Conservation (phyloP, 2,888 invertebrate genomes). For the Leucoptera coffeella region DNA sequence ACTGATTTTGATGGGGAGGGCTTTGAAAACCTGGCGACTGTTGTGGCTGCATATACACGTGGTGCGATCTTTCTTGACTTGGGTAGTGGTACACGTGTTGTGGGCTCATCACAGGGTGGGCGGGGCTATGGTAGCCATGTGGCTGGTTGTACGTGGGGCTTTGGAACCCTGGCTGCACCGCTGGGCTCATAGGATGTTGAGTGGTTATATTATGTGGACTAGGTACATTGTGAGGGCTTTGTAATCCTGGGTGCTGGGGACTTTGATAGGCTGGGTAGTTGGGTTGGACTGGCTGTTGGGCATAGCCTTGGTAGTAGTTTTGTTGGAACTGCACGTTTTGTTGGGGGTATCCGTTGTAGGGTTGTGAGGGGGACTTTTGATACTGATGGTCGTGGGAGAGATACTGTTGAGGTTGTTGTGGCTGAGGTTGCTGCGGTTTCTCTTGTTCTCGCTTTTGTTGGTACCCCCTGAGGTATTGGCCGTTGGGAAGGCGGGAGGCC, state of each 20-base stretch:
- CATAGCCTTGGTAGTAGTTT: slow-evolving; percentile 31
- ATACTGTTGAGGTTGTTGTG: slow-evolving; percentile 24
- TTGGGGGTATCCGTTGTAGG: slow-evolving; percentile 35
- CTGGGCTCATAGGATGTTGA: slow-evolving; percentile 23
- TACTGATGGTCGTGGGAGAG: slow-evolving; percentile 42
- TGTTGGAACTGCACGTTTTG: slow-evolving; percentile 31
- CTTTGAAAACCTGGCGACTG: slow-evolving; percentile 27
- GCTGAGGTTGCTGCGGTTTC: slow-evolving; percentile 17
- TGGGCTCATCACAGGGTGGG: slow-evolving; percentile 37
- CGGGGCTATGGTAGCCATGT: slow-evolving; percentile 27
- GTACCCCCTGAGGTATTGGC: slow-evolving; percentile 30
- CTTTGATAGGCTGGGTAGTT: slow-evolving; percentile 31
- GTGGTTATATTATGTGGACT: too few species aligned
- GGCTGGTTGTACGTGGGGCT: slow-evolving; percentile 30
- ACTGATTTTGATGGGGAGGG: slow-evolving; percentile 36
- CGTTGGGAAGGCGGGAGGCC: slow-evolving; percentile 21
- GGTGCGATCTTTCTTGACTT: slow-evolving; percentile 30
- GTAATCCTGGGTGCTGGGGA: slow-evolving; percentile 34
- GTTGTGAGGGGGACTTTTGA: slow-evolving; percentile 23
- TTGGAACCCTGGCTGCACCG: slow-evolving; percentile 31
- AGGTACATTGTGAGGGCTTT: slow-evolving; percentile 30
- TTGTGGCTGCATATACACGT: slow-evolving; percentile 27
- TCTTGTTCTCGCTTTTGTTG: slow-evolving; percentile 22
- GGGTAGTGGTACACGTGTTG: slow-evolving; percentile 22
- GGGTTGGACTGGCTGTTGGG: slow-evolving; percentile 26